A percentile compares a stretch with the other conserved stretches of the same genome.
Evolutionary conservation across 2,797 vertebrate genomes (phyloP).

Genomic region (Capromys pilorides): DNA sequence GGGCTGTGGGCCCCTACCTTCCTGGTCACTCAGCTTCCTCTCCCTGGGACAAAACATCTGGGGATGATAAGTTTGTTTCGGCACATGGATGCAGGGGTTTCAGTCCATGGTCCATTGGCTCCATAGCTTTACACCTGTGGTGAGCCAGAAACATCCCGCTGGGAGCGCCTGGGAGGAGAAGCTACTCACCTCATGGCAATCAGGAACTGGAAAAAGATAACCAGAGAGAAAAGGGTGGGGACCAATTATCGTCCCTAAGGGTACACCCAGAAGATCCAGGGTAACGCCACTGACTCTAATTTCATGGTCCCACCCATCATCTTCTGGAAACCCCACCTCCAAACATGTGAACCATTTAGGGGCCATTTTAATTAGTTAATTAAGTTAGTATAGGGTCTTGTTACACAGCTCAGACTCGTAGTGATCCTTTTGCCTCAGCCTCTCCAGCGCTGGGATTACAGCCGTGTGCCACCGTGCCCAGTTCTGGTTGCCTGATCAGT

Average conservation of each 20-base stretch:
- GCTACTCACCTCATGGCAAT: not conserved
- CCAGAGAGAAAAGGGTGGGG: not conserved
- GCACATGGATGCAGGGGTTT: not conserved
- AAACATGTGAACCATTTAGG: not conserved
- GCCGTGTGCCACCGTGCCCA: too few species aligned
- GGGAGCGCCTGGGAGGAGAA: not conserved
- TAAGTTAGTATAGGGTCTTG: too few species aligned
- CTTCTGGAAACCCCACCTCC: not conserved
- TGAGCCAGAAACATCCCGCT: not conserved
- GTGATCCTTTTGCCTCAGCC: too few species aligned
- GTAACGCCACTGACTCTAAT: not conserved
- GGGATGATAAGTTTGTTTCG: not conserved
- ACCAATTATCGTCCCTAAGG: not conserved
- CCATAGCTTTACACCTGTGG: too few species aligned
- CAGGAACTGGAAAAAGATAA: not conserved
- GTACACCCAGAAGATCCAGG: not conserved
- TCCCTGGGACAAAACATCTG: not conserved
- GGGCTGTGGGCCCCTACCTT: fast-evolving
- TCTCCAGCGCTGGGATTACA: too few species aligned
- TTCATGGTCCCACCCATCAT: not conserved
- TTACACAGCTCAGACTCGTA: too few species aligned
- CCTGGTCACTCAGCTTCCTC: not conserved
- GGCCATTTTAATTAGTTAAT: not conserved
- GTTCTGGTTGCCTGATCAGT: too few species aligned
- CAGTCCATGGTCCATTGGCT: not conserved